Evolutionary conservation across 2,888 invertebrate genomes (phyloP).

Genomic region (Drosophila longiperda): DNA sequence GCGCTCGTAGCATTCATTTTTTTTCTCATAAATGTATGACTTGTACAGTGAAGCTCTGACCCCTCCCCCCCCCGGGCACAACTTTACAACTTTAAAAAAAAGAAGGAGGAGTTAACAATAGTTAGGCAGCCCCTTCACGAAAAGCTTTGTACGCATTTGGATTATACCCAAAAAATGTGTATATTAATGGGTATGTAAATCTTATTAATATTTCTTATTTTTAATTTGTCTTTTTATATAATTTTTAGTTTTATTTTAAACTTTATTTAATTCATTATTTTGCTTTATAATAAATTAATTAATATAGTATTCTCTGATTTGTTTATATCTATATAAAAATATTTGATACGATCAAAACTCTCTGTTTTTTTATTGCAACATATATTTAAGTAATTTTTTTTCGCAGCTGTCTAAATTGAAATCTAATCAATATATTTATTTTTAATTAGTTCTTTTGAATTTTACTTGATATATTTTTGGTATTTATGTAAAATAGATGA

Average conservation of each 20-base stretch:
- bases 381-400: not conserved
- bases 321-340: not conserved
- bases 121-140: not conserved
- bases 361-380: not conserved
- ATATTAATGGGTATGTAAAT: not conserved
- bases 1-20: slow-evolving; percentile 51
- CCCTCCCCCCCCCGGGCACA: not conserved
- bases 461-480: too few species aligned
- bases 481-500: too few species aligned
- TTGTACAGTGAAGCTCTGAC: not conserved
- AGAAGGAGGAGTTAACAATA: not conserved
- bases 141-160: not conserved
- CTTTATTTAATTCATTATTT: too few species aligned
- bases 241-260: too few species aligned
- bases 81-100: not conserved
- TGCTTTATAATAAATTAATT: too few species aligned
- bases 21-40: not conserved
- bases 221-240: too few species aligned
- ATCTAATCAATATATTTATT: not conserved
- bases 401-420: not conserved
- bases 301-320: not conserved
- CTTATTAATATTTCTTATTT: not conserved
- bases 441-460: too few species aligned
- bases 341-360: not conserved
- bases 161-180: slow-evolving; percentile 2